Evolutionary conservation across 2,888 invertebrate genomes (phyloP), one percentile per base, ranked within the genome.

Genomic region (Apamea sordens): DNA sequence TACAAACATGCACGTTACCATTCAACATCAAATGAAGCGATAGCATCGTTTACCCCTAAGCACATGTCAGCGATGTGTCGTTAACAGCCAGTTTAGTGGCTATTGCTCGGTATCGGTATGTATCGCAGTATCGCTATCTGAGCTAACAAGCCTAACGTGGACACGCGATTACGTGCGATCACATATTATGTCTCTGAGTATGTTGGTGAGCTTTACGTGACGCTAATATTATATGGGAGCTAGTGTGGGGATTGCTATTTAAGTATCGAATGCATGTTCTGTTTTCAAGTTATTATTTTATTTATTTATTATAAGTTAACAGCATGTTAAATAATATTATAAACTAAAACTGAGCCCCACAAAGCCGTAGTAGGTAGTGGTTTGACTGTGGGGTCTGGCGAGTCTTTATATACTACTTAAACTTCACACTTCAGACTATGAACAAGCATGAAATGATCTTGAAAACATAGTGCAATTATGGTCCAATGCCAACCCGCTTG

Each of bases 121-220:
- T 77, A 77, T 86, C 78, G 77, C 69, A 79, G 44, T 77, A 77
- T 86, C 78, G 72, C 72, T 80, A 70, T 71, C 73, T 63, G 78
- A 73, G 76, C 82, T 80, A 88, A 87, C 64, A 86, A 75, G 47
- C 56, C 77, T 71, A 76, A 78, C 75, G 73, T 65, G 74, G 50
- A 64, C 76, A 86, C 73, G 84, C 77, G 76, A 84, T 79, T 85
- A 87, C 82, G 73, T 77, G 81, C 77, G 73, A 76, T 76, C 77
- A 84, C 56, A 70, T 64, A 73, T 59, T 72, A 77, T 36, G 50
- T 10, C 68, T 6, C 50, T 10, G 32, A 32, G 32, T 32, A 53
- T 24, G 47, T 63, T 44, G 50, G 61, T 72, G 73, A 70, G 67
- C 79, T 79, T 68, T 75, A 75, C 50, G 68, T 74, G 68, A 61